A percentile compares a stretch with the other conserved stretches of the same genome.
phyloP scores from a whole-genome alignment of 1,140 invertebrate species.

The Heliconius himera region DNA sequence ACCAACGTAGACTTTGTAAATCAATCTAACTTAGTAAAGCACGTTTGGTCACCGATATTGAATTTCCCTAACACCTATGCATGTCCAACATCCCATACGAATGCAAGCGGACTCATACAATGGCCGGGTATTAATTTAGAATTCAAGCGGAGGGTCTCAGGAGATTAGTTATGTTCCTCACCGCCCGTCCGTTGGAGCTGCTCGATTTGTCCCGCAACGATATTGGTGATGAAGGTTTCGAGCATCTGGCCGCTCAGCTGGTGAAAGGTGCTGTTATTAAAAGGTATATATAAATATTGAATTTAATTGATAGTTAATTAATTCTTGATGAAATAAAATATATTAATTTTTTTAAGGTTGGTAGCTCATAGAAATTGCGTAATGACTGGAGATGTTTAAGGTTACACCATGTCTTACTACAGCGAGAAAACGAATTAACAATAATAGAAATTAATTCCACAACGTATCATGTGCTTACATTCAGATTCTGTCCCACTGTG shows the following conservation, averaged over 20 bases:
- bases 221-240: conserved; percentile 70
- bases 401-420: too few species aligned
- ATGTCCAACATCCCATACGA: conserved; percentile 7
- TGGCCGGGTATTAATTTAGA: conserved; percentile 38
- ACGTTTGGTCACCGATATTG: neutral
- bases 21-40: neutral
- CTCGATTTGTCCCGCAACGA: conserved; percentile 76
- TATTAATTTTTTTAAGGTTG: too few species aligned
- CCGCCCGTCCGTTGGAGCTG: conserved; percentile 23
- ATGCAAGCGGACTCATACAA: neutral
- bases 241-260: conserved; percentile 47
- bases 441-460: too few species aligned
- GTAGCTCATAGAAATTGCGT: too few species aligned
- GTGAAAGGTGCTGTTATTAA: conserved; percentile 46
- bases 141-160: conserved; percentile 64
- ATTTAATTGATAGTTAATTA: too few species aligned
- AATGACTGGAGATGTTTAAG: too few species aligned
- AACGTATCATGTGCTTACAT: too few species aligned
- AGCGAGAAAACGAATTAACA: too few species aligned
- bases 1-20: neutral
- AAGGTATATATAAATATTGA: conserved; percentile 42
- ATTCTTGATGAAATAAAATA: too few species aligned
- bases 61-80: neutral
- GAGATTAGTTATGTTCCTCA: conserved; percentile 52
- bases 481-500: too few species aligned